Evolutionary conservation across 2,113 vertebrate genomes (phyloP).

Genomic region (Sylvia atricapilla): DNA sequence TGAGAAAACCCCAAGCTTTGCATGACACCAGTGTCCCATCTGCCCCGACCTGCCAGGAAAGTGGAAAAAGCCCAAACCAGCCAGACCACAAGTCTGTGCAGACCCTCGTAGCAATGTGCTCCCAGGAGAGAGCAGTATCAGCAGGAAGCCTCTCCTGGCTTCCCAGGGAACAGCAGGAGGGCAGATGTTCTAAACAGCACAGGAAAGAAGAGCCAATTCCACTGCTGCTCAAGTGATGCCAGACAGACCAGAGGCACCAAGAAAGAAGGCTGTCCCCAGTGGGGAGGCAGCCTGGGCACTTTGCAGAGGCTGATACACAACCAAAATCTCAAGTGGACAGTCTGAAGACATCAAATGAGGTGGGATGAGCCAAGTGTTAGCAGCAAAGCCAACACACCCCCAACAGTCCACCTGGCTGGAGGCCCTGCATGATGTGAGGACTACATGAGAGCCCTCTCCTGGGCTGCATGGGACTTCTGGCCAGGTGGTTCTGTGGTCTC

Average conservation of each 20-base stretch:
- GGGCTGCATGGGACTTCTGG: background rate
- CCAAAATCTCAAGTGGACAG: fast-evolving
- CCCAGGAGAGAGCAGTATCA: background rate
- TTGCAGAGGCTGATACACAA: background rate
- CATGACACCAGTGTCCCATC: background rate
- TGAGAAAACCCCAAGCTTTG: background rate
- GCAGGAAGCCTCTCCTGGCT: background rate
- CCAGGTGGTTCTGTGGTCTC: background rate
- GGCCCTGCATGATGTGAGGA: background rate
- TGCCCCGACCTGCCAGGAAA: background rate
- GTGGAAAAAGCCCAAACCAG: background rate
- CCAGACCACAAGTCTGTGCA: background rate
- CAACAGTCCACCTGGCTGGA: background rate
- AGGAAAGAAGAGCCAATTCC: background rate
- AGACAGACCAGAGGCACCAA: background rate
- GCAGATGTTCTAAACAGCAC: background rate
- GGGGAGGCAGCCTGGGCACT: background rate
- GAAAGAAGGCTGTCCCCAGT: fast-evolving
- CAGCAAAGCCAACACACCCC: background rate
- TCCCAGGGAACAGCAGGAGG: background rate
- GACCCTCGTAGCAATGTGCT: fast-evolving
- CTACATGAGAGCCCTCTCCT: background rate
- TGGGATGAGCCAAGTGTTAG: background rate
- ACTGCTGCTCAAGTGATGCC: background rate
- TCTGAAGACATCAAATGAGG: background rate